Evolutionary conservation across 2,888 invertebrate species (phyloP).

Genomic region (Pandemis corylana): DNA sequence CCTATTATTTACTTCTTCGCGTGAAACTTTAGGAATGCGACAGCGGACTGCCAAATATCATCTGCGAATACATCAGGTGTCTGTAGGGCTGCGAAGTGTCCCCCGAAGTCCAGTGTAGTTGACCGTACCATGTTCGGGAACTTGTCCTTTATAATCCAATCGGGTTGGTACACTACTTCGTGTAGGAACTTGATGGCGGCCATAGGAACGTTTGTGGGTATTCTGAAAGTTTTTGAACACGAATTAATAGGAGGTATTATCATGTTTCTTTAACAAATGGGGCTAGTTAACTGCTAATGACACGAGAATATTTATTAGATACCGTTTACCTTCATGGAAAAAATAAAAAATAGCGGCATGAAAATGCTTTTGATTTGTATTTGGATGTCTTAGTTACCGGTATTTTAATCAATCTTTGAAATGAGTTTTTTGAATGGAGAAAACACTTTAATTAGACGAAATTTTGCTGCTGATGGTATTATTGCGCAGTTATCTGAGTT

Average conservation of each 20-base stretch:
- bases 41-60: slow-evolving; percentile 78
- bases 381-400: too few species aligned
- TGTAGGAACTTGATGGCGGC: slow-evolving; percentile 90
- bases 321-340: too few species aligned
- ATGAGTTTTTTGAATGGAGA: too few species aligned
- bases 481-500: too few species aligned
- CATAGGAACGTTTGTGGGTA: slow-evolving; percentile 88
- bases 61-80: slow-evolving; percentile 88
- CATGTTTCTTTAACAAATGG: background rate
- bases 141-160: slow-evolving; percentile 86
- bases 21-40: slow-evolving; percentile 63
- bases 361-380: too few species aligned
- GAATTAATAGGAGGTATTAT: background rate
- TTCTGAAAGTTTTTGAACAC: slow-evolving; percentile 73
- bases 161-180: slow-evolving; percentile 87
- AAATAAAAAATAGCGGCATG: too few species aligned
- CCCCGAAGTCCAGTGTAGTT: slow-evolving; percentile 87
- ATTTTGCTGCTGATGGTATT: too few species aligned
- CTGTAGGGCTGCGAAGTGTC: slow-evolving; percentile 95
- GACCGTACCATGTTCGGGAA: slow-evolving; percentile 88
- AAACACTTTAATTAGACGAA: too few species aligned
- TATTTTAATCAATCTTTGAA: too few species aligned
- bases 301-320: too few species aligned
- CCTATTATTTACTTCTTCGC: background rate
- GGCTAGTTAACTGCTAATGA: too few species aligned